Base-by-base conservation (phyloP, 2,113 vertebrate genomes). In the Capra hircus region DNA sequence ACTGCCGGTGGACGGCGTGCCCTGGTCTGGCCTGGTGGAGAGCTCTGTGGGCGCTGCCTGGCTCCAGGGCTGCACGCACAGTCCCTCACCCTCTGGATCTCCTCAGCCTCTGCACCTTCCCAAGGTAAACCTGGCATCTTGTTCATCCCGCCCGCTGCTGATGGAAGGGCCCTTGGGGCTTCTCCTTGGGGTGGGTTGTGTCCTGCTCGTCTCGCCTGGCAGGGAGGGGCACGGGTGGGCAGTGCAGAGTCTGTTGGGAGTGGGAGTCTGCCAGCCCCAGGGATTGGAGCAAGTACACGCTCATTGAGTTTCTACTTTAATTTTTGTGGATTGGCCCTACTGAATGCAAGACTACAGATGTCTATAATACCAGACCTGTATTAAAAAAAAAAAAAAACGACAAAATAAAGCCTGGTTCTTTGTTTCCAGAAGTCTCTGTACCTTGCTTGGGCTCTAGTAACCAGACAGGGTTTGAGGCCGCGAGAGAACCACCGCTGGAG, bases 341-440 rank as follows among this genome's bases (percentile, higher is more conserved):
- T 57, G 93, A 89, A 57, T 7, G 43, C 27, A 5, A 77, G 91
- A 90, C 90, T 83, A 33, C 92, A 8, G 30, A 78, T 85, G 96
- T 81, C 96, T 93, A 53, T 71, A 17, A 11, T 62, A 60, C 88
- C 43, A 53, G 60, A 86, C 83, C 77, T 97, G 94, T 96, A 67
- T 93, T 53, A 3, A 43, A 62, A 91, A 95, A 60, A 23, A 55
- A 82, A 82, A 50, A 5, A 10, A 40, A 40, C 15, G 12, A 67
- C 93, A 89, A 62, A 97, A 97, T 93, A 97, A 97, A 98, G 94
- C 92, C 97, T 95, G 78, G 74, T 94, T 93, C 87, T 91, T 83
- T 84, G 78, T 95, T 98, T 97, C 90, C 93, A 97, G 83, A 77
- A 48, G 17, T 33, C 53, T 97, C 89, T 90, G 90, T 92, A 27